Evolutionary conservation across 1,140 invertebrate genomes (phyloP), one percentile per base, ranked within the genome.

Genomic region (Rhynchophorus ferrugineus): DNA sequence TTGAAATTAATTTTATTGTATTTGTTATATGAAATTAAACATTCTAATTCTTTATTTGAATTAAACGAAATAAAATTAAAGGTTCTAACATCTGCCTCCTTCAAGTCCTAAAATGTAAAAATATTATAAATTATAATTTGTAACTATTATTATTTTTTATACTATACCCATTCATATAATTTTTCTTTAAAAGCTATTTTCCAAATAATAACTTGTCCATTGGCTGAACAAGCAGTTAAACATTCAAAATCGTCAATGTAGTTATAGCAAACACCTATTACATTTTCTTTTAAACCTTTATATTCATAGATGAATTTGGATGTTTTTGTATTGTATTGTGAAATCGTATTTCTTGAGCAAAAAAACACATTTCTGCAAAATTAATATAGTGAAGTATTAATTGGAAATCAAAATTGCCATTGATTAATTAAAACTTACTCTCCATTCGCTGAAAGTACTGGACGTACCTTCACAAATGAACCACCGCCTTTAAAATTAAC

Each of bases 401-500:
- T 47, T 44, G 29, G 19, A 20, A 33, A 18, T 11, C 35, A 35
- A 42, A 22, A 46, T 29, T 50, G 44, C 43, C 39, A 45, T 38
- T 53, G 39, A 60, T 29, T 54, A 50, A 56, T 36, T 8, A 56
- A 42, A 56, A 75, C 79, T 77, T 72, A 83, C 81, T 80, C 75
- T 69, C 75, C 77, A 67, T 80, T 74, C 8, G 57, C 58, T 5
- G 81, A 80, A 72, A 83, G 83, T 19, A 82, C 47, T 13, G 81
- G 80, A 14, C 72, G 65, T 64, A 77, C 70, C 59, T 75, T 71
- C 16, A 83, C 74, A 56, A 83, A 74, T 62, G 74, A 80, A 43
- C 79, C 81, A 44, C 82, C 81, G 33, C 58, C 67, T 54, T 62
- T 61, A 43, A 60, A 66, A 56, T 56, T 58, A 6, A 65, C 44